phyloP scores from a whole-genome alignment of 2,888 invertebrate species.

The Lysandra coridon region DNA sequence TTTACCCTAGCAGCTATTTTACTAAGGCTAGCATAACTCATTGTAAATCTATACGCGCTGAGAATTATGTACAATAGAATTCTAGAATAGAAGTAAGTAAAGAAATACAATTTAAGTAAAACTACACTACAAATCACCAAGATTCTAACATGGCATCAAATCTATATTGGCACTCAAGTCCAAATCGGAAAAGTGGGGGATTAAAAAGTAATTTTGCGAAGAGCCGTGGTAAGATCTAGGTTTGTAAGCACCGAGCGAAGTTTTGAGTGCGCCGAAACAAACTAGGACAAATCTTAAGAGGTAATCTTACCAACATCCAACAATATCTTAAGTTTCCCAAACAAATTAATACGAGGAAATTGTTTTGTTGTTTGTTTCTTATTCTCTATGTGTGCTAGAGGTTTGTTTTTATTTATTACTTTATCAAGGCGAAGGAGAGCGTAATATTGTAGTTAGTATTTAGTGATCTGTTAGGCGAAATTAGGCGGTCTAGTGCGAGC shows the following conservation, averaged over 20 bases:
- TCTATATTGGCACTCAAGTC: conserved; percentile 1
- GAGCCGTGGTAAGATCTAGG: conserved; percentile 24
- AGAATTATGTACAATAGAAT: too few relatives aligned
- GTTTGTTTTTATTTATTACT: background rate
- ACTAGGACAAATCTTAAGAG: conserved; percentile 31
- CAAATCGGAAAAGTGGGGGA: conserved; percentile 23
- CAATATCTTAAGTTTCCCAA: conserved; percentile 27
- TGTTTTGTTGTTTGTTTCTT: conserved; percentile 25
- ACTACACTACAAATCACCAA: too few relatives aligned
- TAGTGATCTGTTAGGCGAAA: too few relatives aligned
- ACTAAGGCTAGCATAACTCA: too few relatives aligned
- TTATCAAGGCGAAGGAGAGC: background rate
- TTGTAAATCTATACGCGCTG: too few relatives aligned
- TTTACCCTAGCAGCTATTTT: too few relatives aligned
- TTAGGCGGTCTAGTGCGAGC: too few relatives aligned
- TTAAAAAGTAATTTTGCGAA: conserved; percentile 30
- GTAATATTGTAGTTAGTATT: too few relatives aligned
- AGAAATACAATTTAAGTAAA: too few relatives aligned
- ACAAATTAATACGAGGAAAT: conserved; percentile 28
- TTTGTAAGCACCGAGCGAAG: conserved; percentile 21
- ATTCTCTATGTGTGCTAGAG: background rate
- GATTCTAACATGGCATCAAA: background rate
- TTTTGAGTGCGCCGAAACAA: conserved; percentile 30
- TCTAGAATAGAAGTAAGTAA: too few relatives aligned
- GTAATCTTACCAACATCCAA: conserved; percentile 29